Base-by-base conservation (phyloP, 2,113 vertebrate species). In the Opisthocomus hoazin region DNA sequence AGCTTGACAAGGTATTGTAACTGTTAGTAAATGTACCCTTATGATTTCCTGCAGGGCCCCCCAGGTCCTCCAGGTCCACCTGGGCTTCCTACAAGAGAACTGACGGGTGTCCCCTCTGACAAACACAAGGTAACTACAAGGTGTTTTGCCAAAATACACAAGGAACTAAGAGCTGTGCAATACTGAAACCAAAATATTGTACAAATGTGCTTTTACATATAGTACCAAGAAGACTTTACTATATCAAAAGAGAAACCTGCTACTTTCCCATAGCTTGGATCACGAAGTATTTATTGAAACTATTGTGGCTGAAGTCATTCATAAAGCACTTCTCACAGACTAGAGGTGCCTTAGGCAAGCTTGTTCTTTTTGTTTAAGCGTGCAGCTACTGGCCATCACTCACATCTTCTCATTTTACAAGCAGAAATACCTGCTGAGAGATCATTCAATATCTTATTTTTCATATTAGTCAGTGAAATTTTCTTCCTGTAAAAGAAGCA, bases 11-110 rank as follows among this genome's bases (percentile, higher is more conserved):
- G 39, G 12, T 54, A 21, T 63, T 79, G 20, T 3, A 83, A 50
- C n/a, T 91, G 21, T 45, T 27, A 41, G 13, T 93, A 70, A 93
- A 78, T 13, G 5, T 76, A 58, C 68, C 20, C 34, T 82, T 70
- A 3, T 61, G 16, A n/a, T 88, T 94, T 84, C 36, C 39, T 84
- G 4, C 90, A 98, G 98, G 98, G 98, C 10, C 41, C 98, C 5
- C 71, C 93, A 36, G 98, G 98, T 48, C 87, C 60, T 57, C 97
- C 97, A 4, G 98, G 98, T 60, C 98, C 97, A 63, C 97, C 98
- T 12, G 98, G 98, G 10, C 90, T 95, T 68, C 97, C 96, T 96
- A 97, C 78, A 41, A 3, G 34, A 88, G 86, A 96, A 3, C 16
- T 56, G 71, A 86, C 53, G 8, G 94, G 94, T 3, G 45, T 94